Evolutionary conservation across 2,797 vertebrate species (phyloP).

Genomic region (Tenualosa thibaudeaui): DNA sequence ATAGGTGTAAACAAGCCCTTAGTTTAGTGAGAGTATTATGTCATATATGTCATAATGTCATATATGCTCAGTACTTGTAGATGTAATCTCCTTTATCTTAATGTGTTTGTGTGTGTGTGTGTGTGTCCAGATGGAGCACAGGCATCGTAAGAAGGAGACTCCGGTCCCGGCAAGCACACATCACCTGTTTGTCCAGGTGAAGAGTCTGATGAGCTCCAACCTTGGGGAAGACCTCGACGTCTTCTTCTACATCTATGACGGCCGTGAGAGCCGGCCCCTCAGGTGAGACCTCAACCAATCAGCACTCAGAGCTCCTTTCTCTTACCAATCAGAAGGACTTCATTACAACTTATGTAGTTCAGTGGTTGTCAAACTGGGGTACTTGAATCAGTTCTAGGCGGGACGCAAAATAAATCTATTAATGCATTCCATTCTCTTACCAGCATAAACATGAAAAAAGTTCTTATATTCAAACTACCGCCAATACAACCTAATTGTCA

Average conservation of each 20-base stretch:
- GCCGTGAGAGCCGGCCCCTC: constrained; percentile 91
- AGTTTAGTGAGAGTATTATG: too few species aligned
- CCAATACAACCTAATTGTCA: too few species aligned
- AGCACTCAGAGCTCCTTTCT: not conserved
- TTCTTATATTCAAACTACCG: too few species aligned
- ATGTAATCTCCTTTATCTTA: too few species aligned
- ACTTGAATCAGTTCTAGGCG: too few species aligned
- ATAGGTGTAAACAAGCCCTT: too few species aligned
- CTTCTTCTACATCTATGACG: constrained; percentile 95
- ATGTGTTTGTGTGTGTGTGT: constrained; percentile 26
- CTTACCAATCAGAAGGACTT: not conserved
- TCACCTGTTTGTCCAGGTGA: constrained; percentile 94
- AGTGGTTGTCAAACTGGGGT: too few species aligned
- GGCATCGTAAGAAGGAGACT: constrained; percentile 93
- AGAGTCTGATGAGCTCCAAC: constrained; percentile 95
- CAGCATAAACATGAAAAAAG: too few species aligned
- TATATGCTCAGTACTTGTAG: too few species aligned
- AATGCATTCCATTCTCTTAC: too few species aligned
- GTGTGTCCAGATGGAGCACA: constrained; percentile 88
- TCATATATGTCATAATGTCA: too few species aligned
- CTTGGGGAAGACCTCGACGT: constrained; percentile 96
- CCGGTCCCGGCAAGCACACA: constrained; percentile 89
- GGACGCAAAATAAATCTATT: too few species aligned
- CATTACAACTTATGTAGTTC: not conserved
- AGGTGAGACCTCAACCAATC: constrained; percentile 73